Percentiles rank a stretch among this genome's conserved stretches.
phyloP scores from a whole-genome alignment of 2,113 vertebrate species.

The Ctenodactylus gundi region DNA sequence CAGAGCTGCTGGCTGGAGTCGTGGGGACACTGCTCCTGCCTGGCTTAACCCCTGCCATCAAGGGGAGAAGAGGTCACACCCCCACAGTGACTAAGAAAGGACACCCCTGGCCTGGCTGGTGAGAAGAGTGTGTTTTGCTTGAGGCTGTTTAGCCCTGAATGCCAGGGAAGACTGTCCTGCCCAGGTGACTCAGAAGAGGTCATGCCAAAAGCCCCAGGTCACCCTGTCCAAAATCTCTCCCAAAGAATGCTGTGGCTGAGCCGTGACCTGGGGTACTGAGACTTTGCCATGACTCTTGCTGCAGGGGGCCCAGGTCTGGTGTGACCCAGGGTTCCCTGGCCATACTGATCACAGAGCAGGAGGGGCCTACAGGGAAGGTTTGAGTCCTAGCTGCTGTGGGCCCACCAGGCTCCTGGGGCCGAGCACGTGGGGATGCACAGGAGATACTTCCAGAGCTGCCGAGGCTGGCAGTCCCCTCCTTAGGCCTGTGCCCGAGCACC shows the following conservation, averaged over 20 bases:
- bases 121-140: not conserved
- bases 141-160: not conserved
- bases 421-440: not conserved
- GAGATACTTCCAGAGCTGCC: not conserved
- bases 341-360: not conserved
- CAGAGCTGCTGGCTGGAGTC: not conserved
- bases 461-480: not conserved
- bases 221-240: not conserved
- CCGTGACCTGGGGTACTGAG: not conserved
- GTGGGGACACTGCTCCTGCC: not conserved
- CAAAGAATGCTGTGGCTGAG: not conserved
- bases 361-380: fast-evolving
- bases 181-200: not conserved
- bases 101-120: not conserved
- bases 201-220: not conserved
- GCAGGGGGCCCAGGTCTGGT: not conserved
- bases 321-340: not conserved
- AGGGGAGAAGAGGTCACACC: not conserved
- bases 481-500: not conserved
- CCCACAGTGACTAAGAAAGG: not conserved
- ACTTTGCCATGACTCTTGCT: not conserved
- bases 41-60: not conserved
- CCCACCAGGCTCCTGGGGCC: not conserved
- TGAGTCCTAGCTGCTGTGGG: not conserved
- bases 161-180: not conserved